phyloP scores from a whole-genome alignment of 23 tunicate species.

The Halocynthia aurantium region DNA sequence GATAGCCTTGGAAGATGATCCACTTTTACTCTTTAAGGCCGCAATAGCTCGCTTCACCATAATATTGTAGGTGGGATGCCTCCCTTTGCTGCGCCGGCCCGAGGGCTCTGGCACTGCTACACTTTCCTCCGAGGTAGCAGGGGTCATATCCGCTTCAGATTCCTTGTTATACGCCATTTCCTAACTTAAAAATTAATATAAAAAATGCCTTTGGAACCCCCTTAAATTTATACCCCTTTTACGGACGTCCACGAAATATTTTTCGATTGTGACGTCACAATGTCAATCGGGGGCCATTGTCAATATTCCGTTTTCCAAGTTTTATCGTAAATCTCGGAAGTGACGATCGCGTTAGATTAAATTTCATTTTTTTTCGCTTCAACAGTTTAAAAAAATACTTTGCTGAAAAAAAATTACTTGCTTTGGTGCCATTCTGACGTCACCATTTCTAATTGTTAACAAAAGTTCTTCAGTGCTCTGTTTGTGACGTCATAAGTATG shows the following conservation, averaged over 20 bases:
- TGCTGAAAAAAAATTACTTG: too few relatives aligned
- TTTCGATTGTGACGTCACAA: constrained; percentile 7
- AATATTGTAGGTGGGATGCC: constrained; percentile 65
- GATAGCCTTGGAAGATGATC: constrained; percentile 66
- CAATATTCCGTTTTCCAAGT: too few relatives aligned
- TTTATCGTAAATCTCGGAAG: too few relatives aligned
- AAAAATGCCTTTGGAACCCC: background rate
- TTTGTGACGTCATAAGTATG: too few relatives aligned
- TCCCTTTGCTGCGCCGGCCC: constrained; percentile 21
- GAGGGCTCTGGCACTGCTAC: constrained; percentile 63
- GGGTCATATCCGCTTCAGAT: constrained; percentile 79
- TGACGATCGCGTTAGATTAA: too few relatives aligned
- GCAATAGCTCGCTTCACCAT: constrained; percentile 69
- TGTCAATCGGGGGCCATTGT: background rate
- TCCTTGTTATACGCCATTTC: constrained; percentile 47
- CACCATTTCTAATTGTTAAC: too few relatives aligned
- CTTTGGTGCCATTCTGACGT: too few relatives aligned
- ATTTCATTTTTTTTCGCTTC: too few relatives aligned
- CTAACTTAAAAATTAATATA: background rate
- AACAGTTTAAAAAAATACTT: too few relatives aligned
- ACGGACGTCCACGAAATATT: constrained; percentile 45
- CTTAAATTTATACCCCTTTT: constrained; percentile 5
- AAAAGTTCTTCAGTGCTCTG: too few relatives aligned
- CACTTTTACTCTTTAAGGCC: constrained; percentile 35
- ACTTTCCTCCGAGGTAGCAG: constrained; percentile 84